Evolutionary conservation across 1,140 invertebrate genomes (phyloP).

Genomic region (Acyrthosiphon pisum): DNA sequence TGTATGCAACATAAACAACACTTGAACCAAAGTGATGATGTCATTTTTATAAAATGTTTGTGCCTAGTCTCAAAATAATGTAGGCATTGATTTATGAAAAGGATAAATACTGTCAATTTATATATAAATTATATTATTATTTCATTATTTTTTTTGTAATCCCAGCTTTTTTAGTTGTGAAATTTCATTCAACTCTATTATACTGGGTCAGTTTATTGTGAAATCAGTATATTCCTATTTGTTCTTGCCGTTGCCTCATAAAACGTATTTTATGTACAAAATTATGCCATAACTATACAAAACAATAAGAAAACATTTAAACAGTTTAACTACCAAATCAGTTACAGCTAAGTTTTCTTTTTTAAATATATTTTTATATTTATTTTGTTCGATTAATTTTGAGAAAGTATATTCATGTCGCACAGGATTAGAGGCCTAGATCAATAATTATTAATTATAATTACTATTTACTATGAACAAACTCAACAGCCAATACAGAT

Average conservation of each 20-base stretch:
- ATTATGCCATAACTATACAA: background rate
- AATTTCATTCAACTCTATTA: background rate
- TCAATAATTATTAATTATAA: slow-evolving; percentile 48
- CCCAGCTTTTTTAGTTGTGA: slow-evolving; percentile 13
- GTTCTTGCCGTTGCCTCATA: slow-evolving; percentile 22
- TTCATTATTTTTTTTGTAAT: slow-evolving; percentile 33
- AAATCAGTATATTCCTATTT: slow-evolving; percentile 29
- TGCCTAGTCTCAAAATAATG: slow-evolving; percentile 22
- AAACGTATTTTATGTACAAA: slow-evolving; percentile 32
- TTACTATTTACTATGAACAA: slow-evolving; percentile 43
- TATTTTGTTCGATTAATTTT: too few species aligned
- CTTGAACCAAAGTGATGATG: background rate
- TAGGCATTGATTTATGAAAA: background rate
- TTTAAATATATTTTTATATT: slow-evolving; percentile 30
- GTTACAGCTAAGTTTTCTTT: background rate
- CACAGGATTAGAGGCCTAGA: slow-evolving; percentile 28
- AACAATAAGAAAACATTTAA: background rate
- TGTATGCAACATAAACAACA: background rate
- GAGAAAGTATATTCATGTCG: slow-evolving; percentile 28
- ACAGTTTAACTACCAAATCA: background rate
- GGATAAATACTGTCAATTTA: slow-evolving; percentile 25
- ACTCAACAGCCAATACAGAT: slow-evolving; percentile 21
- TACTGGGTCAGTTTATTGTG: background rate
- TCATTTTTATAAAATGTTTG: slow-evolving; percentile 19
- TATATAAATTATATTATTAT: slow-evolving; percentile 11